A percentile compares a stretch with the other conserved stretches of the same genome.
Evolutionary conservation across 2,888 invertebrate genomes (phyloP).

Genomic region (Gymnosoma rotundatum): DNA sequence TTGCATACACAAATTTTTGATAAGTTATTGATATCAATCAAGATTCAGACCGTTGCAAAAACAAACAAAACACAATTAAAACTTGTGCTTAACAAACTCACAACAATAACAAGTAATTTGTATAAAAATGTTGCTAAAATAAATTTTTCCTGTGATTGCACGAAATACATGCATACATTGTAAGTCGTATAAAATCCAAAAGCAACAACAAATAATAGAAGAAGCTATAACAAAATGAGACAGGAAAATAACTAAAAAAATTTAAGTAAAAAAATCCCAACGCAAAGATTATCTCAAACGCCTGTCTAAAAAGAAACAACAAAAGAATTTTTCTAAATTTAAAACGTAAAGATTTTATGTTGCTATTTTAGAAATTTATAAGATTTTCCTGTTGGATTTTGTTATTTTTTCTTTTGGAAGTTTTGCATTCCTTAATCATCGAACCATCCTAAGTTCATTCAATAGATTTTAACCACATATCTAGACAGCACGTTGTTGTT

Average conservation of each 20-base stretch:
- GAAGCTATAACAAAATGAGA: conserved; percentile 20
- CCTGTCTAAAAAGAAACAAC: conserved; percentile 10
- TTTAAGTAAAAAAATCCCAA: conserved; percentile 67
- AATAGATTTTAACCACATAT: conserved; percentile 33
- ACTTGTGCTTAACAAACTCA: conserved; percentile 7
- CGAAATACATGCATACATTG: not conserved
- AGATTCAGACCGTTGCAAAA: not conserved
- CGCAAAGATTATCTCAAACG: conserved; percentile 66
- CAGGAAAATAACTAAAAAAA: conserved; percentile 11
- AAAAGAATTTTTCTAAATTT: conserved; percentile 66
- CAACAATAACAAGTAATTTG: not conserved
- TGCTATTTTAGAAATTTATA: conserved; percentile 30
- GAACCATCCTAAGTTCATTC: conserved; percentile 29
- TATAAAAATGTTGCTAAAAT: not conserved
- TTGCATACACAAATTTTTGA: not conserved
- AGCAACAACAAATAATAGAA: not conserved
- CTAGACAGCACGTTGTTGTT: conserved; percentile 40
- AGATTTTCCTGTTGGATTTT: conserved; percentile 27
- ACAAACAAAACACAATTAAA: not conserved
- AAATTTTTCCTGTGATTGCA: not conserved
- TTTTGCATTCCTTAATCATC: conserved; percentile 23
- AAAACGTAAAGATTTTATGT: conserved; percentile 35
- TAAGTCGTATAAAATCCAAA: not conserved
- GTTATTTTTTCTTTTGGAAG: conserved; percentile 9
- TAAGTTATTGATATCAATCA: conserved; percentile 13